phyloP scores from a whole-genome alignment of 2,888 invertebrate species.

The Strigamia transsilvanica region DNA sequence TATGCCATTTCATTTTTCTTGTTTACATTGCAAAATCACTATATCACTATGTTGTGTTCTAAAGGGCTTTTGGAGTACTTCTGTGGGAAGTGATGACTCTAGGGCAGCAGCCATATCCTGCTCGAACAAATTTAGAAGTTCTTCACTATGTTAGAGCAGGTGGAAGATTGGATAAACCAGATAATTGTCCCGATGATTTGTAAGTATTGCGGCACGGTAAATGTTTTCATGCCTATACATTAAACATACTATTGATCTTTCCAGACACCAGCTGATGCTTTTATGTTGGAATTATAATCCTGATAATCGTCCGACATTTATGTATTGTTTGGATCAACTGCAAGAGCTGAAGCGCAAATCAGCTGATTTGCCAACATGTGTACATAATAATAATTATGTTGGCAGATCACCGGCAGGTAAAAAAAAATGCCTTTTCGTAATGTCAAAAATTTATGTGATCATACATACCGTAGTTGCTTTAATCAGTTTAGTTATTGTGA shows the following conservation, averaged over 20 bases:
- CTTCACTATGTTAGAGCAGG: conserved; percentile 87
- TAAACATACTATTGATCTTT: not conserved
- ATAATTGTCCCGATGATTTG: conserved; percentile 80
- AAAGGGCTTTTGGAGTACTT: conserved; percentile 72
- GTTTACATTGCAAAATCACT: not conserved
- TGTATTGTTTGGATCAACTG: conserved; percentile 76
- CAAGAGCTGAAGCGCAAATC: conserved; percentile 63
- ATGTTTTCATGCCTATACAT: not conserved
- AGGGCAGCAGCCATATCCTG: conserved; percentile 96
- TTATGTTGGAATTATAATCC: conserved; percentile 87
- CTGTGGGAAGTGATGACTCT: conserved; percentile 97
- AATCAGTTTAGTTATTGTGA: not conserved
- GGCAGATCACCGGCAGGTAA: conserved; percentile 59
- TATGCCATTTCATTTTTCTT: conserved; percentile 26
- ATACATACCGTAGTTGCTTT: conserved; percentile 20
- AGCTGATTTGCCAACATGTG: conserved; percentile 63
- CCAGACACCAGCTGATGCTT: conserved; percentile 82
- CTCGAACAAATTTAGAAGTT: conserved; percentile 90
- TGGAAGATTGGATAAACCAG: conserved; percentile 75
- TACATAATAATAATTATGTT: conserved; percentile 67
- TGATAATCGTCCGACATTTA: conserved; percentile 86
- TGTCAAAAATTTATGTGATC: not conserved
- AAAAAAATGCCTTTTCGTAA: not conserved
- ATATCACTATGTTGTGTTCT: conserved; percentile 51
- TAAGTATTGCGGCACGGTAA: conserved; percentile 60